phyloP scores from a whole-genome alignment of 2,888 invertebrate genomes.

The Gandaritis pyraliata region DNA sequence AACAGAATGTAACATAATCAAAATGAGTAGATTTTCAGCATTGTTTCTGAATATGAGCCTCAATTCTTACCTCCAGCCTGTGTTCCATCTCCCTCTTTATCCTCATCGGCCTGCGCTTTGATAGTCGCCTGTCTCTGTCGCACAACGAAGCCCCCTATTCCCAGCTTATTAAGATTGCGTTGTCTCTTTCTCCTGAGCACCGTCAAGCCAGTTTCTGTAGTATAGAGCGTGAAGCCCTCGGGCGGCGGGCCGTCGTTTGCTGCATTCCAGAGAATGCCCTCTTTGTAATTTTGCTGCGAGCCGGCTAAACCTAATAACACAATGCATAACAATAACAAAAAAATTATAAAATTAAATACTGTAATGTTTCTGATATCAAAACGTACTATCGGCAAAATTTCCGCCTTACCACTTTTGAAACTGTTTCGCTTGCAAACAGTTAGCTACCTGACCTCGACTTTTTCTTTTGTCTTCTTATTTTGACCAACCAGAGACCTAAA shows the following conservation, averaged over 20 bases:
- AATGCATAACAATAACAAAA: background rate
- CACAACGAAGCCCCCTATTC: constrained; percentile 95
- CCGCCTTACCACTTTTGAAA: no score
- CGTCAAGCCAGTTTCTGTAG: constrained; percentile 92
- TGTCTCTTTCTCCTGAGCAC: constrained; percentile 93
- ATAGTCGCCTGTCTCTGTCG: constrained; percentile 85
- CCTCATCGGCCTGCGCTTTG: constrained; percentile 68
- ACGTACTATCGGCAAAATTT: no score
- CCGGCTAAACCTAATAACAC: constrained; percentile 21
- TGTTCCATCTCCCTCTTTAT: constrained; percentile 68
- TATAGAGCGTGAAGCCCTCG: constrained; percentile 91
- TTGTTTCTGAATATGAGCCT: background rate
- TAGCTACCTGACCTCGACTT: no score
- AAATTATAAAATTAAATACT: background rate
- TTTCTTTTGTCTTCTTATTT: no score
- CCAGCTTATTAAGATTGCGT: constrained; percentile 93
- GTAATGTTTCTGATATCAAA: background rate
- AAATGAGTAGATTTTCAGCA: no score
- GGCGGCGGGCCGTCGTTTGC: constrained; percentile 92
- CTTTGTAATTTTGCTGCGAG: constrained; percentile 83
- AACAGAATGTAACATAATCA: no score
- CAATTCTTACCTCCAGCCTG: constrained; percentile 62
- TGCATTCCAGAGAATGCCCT: constrained; percentile 92
- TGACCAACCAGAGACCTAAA: no score
- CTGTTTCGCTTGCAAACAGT: no score